A percentile compares a stretch with the other conserved stretches of the same genome.
These are phyloP conservation scores for Halictus quadricinctus DNA, from an alignment of 2,888 invertebrate genomes.

Conservation along the genomic window DNA sequence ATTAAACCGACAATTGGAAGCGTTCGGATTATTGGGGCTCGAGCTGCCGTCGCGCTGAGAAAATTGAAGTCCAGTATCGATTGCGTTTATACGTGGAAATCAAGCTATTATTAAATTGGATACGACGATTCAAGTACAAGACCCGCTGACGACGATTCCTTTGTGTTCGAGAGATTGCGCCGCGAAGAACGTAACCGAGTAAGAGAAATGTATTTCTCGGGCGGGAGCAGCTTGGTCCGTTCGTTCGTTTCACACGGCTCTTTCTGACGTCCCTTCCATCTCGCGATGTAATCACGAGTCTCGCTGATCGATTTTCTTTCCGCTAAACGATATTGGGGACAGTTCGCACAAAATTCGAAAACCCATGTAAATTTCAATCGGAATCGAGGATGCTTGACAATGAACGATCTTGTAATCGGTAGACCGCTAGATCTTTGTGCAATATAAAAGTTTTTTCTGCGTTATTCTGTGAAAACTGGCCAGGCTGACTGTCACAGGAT, in stretches of 20 bases:
- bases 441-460: background rate
- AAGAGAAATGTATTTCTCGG: conserved; percentile 71
- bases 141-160: conserved; percentile 68
- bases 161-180: conserved; percentile 73
- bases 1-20: conserved; percentile 31
- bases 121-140: conserved; percentile 68
- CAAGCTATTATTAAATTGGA: conserved; percentile 77
- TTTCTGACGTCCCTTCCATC: conserved; percentile 46
- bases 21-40: conserved; percentile 17
- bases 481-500: background rate
- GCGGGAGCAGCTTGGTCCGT: conserved; percentile 48
- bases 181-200: conserved; percentile 58
- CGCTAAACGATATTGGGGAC: conserved; percentile 32
- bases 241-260: conserved; percentile 52
- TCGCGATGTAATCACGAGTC: conserved; percentile 53
- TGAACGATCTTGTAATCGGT: background rate
- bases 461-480: background rate
- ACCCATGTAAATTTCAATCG: background rate
- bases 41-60: conserved; percentile 29
- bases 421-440: background rate
- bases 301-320: conserved; percentile 32
- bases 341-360: background rate
- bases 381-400: background rate
- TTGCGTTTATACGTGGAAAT: conserved; percentile 71
- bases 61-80: conserved; percentile 62